Base-by-base conservation (phyloP, 2,797 vertebrate genomes). In the Thamnophis elegans region DNA sequence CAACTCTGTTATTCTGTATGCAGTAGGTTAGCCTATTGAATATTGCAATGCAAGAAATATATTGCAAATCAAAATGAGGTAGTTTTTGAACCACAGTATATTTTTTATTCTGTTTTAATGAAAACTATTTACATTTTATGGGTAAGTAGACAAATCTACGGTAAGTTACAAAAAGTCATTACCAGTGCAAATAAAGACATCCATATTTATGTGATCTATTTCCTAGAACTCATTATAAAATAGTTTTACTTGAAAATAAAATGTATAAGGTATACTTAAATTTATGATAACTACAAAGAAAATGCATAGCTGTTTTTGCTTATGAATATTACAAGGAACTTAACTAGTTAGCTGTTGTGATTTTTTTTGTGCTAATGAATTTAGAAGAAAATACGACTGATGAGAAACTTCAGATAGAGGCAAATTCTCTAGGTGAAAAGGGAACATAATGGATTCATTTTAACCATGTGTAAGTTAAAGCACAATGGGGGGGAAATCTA, bases 401-500 rank as follows among this genome's bases (percentile, higher is more conserved):
- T 32, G 62, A 94, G 95, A 1, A 94, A 92, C 82, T 89, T n/a
- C 0, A 87, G 93, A 87, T 87, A 78, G 62, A 92, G 82, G 90
- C 92, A 90, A 90, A 87, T 88, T 65, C 54, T 3, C n/a, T 85
- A 93, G 55, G 60, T 55, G 85, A 58, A 90, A n/a, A 60, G 86
- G 10, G 28, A 94, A 93, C 93, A 95, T 90, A 78, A 68, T 92
- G 78, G 93, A 89, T 89, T 13, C 4, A 59, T 93, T 93, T 88
- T 88, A 88, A 36, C 26, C 42, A 88, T 20, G 88, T 4, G 10
- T 53, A 93, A 88, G 54, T 60, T 93, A 82, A 90, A 90, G 55
- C 85, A 82, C 55, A 78, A 36, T 90, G 42, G 68, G 5, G 32
- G 5, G 59, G 36, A 82, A 78, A 88, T 87, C 51, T 60, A 88